Evolutionary conservation across 2,888 invertebrate species (phyloP).

Genomic region (Cinara cedri): DNA sequence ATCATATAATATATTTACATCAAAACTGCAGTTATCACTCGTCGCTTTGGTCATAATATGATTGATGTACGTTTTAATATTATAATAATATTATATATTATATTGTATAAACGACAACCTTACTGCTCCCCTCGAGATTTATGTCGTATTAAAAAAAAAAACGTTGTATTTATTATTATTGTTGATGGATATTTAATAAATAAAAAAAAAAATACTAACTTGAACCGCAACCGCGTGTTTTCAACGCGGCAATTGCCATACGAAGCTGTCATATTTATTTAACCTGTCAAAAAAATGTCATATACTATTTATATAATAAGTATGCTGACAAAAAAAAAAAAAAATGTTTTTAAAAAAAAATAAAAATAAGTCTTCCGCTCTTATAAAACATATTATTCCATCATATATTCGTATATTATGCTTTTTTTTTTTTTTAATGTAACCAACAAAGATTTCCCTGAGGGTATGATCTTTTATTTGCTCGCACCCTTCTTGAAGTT

Average conservation of each 20-base stretch:
- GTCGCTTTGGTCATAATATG: neutral
- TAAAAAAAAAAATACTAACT: neutral
- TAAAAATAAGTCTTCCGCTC: neutral
- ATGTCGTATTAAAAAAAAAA: neutral
- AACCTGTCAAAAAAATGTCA: no score
- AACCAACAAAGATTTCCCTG: constrained; percentile 49
- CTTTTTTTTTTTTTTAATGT: constrained; percentile 36
- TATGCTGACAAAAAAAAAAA: neutral
- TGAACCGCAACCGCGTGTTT: no score
- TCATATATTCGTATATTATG: neutral
- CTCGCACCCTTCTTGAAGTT: neutral
- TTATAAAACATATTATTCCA: constrained; percentile 22
- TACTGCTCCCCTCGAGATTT: constrained; percentile 1
- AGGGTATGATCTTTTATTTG: constrained; percentile 46
- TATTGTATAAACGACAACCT: no score
- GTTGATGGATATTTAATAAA: neutral
- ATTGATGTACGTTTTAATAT: constrained; percentile 39
- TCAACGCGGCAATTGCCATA: no score
- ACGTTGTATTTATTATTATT: neutral
- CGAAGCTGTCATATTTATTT: no score
- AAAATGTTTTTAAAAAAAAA: neutral
- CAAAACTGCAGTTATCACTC: constrained; percentile 5
- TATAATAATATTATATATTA: neutral
- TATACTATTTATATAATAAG: neutral
- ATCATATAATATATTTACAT: neutral